These are phyloP conservation scores for Zeus faber DNA, from an alignment of 2,113 vertebrate species.

Conservation along the genomic window DNA sequence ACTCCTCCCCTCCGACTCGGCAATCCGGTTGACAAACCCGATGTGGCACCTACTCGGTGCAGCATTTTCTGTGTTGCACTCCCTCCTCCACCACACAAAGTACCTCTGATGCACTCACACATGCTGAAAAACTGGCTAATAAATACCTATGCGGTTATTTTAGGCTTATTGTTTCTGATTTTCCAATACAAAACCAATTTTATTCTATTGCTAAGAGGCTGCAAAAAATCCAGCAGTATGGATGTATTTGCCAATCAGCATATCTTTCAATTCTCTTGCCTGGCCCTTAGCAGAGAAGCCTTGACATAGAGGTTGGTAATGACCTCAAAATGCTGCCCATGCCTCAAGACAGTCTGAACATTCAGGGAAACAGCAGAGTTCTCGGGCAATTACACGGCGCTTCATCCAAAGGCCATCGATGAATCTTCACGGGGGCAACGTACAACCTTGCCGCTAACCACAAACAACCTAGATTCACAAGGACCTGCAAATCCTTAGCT, in stretches of 20 bases:
- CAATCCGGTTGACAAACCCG: slow-evolving; percentile 66
- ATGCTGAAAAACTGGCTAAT: slow-evolving; percentile 2
- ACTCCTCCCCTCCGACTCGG: slow-evolving; percentile 62
- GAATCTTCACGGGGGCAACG: slow-evolving; percentile 4
- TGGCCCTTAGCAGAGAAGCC: slow-evolving; percentile 25
- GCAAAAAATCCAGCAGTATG: neutral
- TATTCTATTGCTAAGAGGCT: neutral
- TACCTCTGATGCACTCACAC: slow-evolving; percentile 10
- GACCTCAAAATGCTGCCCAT: slow-evolving; percentile 21
- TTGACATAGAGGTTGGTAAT: slow-evolving; percentile 20
- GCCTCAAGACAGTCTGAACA: slow-evolving; percentile 26
- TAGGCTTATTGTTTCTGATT: neutral
- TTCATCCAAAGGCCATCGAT: slow-evolving; percentile 9
- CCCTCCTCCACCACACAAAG: slow-evolving; percentile 2
- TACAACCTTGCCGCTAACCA: slow-evolving; percentile 34
- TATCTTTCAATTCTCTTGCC: slow-evolving; percentile 11
- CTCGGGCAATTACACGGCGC: slow-evolving; percentile 13
- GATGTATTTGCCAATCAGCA: neutral
- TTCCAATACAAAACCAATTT: neutral
- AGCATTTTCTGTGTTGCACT: slow-evolving; percentile 19
- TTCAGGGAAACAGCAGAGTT: slow-evolving; percentile 21
- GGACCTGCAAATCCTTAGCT: slow-evolving; percentile 23
- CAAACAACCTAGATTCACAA: slow-evolving; percentile 12
- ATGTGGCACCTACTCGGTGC: slow-evolving; percentile 68
- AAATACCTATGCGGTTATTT: no score